Percentiles rank a stretch among this genome's conserved stretches.
Evolutionary conservation across 2,113 vertebrate species (phyloP).

Genomic region (Eleginops maclovinus): DNA sequence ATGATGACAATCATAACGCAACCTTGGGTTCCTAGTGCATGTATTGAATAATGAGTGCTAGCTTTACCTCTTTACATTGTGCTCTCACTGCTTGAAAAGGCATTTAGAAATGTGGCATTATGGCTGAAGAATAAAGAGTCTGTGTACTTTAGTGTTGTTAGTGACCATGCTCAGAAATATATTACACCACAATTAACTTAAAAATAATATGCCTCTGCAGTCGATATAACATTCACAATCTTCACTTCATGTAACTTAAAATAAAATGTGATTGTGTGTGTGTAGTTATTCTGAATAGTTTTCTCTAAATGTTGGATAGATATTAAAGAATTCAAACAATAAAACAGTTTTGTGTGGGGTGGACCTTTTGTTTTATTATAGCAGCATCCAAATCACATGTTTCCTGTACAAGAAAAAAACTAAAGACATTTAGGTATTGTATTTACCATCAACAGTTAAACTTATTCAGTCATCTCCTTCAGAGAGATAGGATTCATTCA

Average conservation of each 20-base stretch:
- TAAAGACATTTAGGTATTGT: background rate
- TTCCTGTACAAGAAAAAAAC: background rate
- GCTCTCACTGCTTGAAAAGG: background rate
- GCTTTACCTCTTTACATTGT: constrained; percentile 9
- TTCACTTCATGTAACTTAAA: constrained; percentile 4
- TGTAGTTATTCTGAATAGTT: constrained; percentile 10
- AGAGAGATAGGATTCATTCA: background rate
- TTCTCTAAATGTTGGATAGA: constrained; percentile 14
- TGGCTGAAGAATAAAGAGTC: background rate
- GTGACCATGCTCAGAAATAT: constrained; percentile 17
- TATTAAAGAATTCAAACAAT: constrained; percentile 48
- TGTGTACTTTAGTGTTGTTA: constrained; percentile 12
- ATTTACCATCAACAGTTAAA: background rate
- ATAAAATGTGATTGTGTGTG: background rate
- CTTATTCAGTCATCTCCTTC: background rate
- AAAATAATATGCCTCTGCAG: constrained; percentile 20
- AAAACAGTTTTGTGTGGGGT: constrained; percentile 52
- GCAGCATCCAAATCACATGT: background rate
- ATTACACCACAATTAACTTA: constrained; percentile 22
- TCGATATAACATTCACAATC: constrained; percentile 4
- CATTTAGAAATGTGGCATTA: no score
- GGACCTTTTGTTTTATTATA: background rate
- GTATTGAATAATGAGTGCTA: constrained; percentile 15
- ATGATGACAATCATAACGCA: constrained; percentile 56
- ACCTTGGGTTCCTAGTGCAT: constrained; percentile 37